Conservation (phyloP, 2,113 vertebrate genomes). For the Peromyscus californicus region DNA sequence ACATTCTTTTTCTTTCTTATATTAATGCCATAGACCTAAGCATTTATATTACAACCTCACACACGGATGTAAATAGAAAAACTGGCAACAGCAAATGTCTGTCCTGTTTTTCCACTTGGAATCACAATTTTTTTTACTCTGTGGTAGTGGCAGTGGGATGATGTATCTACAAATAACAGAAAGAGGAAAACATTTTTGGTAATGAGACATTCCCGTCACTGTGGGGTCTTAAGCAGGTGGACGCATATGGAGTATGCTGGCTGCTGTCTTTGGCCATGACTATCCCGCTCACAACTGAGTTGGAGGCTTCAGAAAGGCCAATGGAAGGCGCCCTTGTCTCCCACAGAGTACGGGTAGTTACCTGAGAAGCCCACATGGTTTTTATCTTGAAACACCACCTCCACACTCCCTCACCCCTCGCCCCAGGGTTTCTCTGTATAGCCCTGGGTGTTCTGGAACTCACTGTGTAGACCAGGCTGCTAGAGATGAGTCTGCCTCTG, state of each 20-base stretch:
- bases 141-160: neutral
- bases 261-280: neutral
- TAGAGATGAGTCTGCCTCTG: neutral
- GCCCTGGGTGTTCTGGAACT: neutral
- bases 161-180: neutral
- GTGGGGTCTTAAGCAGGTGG: neutral
- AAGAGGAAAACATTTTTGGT: neutral
- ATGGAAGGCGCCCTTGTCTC: slow-evolving; percentile 91
- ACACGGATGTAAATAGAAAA: neutral
- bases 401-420: neutral
- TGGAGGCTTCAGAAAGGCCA: slow-evolving; percentile 84
- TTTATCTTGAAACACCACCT: neutral
- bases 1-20: neutral
- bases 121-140: neutral
- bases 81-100: neutral
- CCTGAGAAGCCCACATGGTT: neutral
- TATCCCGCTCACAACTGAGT: neutral
- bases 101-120: neutral
- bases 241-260: neutral
- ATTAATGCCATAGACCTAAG: neutral
- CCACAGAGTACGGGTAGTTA: slow-evolving; percentile 75
- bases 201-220: neutral
- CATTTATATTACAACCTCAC: neutral
- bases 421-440: neutral
- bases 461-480: neutral